A percentile compares a stretch with the other conserved stretches of the same genome.
Conservation (phyloP, 2,888 invertebrate species). For the Dinocampus coccinellae region DNA sequence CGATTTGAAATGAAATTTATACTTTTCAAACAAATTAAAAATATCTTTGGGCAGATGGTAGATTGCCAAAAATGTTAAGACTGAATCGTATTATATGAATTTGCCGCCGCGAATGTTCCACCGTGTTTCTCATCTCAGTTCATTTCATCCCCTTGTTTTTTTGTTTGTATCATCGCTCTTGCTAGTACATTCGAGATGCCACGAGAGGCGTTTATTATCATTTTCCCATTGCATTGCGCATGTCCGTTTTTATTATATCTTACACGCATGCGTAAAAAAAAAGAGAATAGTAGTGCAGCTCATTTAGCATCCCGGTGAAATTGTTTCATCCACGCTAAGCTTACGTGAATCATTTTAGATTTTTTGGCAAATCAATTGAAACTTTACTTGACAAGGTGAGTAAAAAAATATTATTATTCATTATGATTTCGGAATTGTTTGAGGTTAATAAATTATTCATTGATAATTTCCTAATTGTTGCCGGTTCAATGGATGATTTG, state of each 20-base stretch:
- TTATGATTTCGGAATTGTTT: neutral
- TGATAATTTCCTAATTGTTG: constrained; percentile 23
- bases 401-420: neutral
- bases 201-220: neutral
- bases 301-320: constrained; percentile 24
- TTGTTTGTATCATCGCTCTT: neutral
- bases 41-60: constrained; percentile 18
- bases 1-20: constrained; percentile 7
- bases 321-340: neutral
- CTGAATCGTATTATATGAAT: constrained; percentile 51
- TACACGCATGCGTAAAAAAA: constrained; percentile 20
- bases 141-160: neutral
- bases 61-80: constrained; percentile 51
- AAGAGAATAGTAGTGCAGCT: neutral
- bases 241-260: constrained; percentile 13
- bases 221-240: neutral
- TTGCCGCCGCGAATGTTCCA: constrained; percentile 6
- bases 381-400: constrained; percentile 1
- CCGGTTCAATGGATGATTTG: constrained; percentile 51
- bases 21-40: constrained; percentile 13
- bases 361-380: neutral
- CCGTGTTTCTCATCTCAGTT: no score
- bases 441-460: neutral
- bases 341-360: neutral
- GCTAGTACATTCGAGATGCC: constrained; percentile 1